Base-by-base conservation (phyloP, 2,797 vertebrate genomes). In the Nyctalus aviator region DNA sequence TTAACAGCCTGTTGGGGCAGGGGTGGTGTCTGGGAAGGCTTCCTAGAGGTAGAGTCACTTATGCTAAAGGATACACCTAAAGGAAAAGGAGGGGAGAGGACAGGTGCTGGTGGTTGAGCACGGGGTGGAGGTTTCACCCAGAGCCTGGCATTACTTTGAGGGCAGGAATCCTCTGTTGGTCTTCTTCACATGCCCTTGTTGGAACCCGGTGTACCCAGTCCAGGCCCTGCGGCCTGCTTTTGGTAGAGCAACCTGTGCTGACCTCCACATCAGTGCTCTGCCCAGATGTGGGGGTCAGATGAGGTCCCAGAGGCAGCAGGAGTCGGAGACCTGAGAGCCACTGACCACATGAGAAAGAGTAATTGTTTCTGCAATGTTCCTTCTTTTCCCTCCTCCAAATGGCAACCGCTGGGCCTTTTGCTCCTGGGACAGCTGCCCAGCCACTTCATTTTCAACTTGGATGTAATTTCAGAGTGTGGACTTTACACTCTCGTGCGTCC, bases 391-490 rank as follows among this genome's bases (percentile, higher is more conserved):
- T 46, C 23, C 30, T 57, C 69, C 46, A 59, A 88, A 68, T 50
- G 75, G 84, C 62, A 77, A 37, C 35, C 37, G 14, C 5, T 25
- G 46, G 30, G 75, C 3, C 55, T 89, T 83, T 66, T 1, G 20
- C 76, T 86, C 81, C 41, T 37, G 55, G 32, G 44, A 64, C 77
- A 87, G 71, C 91, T 93, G 82, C 71, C 82, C 7, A 46, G 41
- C 35, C 76, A 71, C 59, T 79, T 76, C 59, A 44, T 90, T 88
- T 73, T 88, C 90, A 85, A 41, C 92, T 85, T 68, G 27, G 86
- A 62, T 78, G 30, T 88, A 79, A 84, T 73, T 88, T 88, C 48
- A 41, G 87, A 78, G 55, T 25, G 5, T 30, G 37, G 82, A 66
- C 57, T 93, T 94, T 32, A 48, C 30, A n/a, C 8, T 73, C 87